Base-by-base conservation (phyloP, 2,113 vertebrate genomes). In the Rhinolophus sinicus region DNA sequence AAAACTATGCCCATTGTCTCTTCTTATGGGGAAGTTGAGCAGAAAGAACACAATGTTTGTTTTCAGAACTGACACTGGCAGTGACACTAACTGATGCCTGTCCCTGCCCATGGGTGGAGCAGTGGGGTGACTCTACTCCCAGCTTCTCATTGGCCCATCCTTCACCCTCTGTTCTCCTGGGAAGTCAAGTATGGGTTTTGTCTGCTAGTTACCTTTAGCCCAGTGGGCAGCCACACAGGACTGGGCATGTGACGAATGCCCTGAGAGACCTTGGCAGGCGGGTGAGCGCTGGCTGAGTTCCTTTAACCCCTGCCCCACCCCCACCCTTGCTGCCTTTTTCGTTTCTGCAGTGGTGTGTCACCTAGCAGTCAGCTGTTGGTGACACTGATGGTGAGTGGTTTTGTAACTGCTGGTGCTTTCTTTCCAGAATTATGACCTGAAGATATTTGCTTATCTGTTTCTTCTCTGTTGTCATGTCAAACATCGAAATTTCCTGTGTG, bases 171-270 rank as follows among this genome's bases (percentile, higher is more conserved):
- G 67, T 62, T 95, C 91, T 90, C 88, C 94, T 94, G 93, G 73
- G 97, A 97, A 98, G 97, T 98, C 98, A 99, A 97, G 95, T 98
- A 98, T 98, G 98, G 98, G 98, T 97, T 24, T 87, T 97, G 98
- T 97, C 98, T 96, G 94, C 97, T 93, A 97, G 98, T 99, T 98
- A 99, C 99, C 99, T 99, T 99, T 99, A 98, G 97, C 99, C 99
- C 98, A 98, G 92, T 98, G 98, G 98, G 98, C 98, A 98, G 97
- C 94, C 94, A 92, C 83, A 16, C 72, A 70, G 97, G 77, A 1
- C 84, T 56, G 44, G 87, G 77, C 98, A 98, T 98, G 98, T 99
- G 99, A 98, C 97, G 88, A 7, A 28, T 72, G 98, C 98, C 98
- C 98, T 83, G 1, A 90, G 97, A 97, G 98, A 98, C 98, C 98